These are phyloP conservation scores for Hypocryptadius cinnamomeus DNA, from an alignment of 2,113 vertebrate genomes.

Conservation along the genomic window DNA sequence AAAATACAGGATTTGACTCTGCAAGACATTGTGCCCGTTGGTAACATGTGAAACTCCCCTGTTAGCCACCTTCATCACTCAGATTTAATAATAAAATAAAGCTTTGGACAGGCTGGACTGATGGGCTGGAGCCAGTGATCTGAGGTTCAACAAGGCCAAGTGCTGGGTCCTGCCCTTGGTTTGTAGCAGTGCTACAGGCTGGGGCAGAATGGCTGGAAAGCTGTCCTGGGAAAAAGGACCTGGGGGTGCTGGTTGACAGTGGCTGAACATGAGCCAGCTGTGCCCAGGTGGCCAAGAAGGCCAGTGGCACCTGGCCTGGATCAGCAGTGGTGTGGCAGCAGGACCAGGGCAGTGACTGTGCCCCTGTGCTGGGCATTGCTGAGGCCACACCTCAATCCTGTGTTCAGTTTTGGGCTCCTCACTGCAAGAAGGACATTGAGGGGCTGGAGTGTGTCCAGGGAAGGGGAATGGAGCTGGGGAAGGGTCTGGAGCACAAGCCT, in stretches of 20 bases:
- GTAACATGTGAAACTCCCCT: not conserved
- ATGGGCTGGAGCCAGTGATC: not conserved
- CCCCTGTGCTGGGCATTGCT: not conserved
- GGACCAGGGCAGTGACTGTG: not conserved
- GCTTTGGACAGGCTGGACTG: not conserved
- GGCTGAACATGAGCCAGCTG: not conserved
- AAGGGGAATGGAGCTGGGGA: not conserved
- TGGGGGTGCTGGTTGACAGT: not conserved
- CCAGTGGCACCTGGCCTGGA: not conserved
- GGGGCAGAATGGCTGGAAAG: not conserved
- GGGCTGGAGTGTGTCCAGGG: accelerated
- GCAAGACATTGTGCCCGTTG: not conserved
- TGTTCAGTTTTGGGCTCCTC: not conserved
- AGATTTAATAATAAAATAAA: not conserved
- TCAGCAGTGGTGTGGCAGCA: not conserved
- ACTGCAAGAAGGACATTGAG: not conserved
- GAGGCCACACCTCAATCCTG: not conserved
- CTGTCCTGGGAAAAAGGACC: not conserved
- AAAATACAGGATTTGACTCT: not conserved
- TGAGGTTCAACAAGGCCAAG: not conserved
- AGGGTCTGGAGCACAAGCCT: not conserved
- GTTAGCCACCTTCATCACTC: not conserved
- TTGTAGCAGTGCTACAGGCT: not conserved
- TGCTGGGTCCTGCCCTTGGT: not conserved
- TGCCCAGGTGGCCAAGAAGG: not conserved